Conservation (phyloP, 1,140 invertebrate species). For the Protaetia brevitarsis region DNA sequence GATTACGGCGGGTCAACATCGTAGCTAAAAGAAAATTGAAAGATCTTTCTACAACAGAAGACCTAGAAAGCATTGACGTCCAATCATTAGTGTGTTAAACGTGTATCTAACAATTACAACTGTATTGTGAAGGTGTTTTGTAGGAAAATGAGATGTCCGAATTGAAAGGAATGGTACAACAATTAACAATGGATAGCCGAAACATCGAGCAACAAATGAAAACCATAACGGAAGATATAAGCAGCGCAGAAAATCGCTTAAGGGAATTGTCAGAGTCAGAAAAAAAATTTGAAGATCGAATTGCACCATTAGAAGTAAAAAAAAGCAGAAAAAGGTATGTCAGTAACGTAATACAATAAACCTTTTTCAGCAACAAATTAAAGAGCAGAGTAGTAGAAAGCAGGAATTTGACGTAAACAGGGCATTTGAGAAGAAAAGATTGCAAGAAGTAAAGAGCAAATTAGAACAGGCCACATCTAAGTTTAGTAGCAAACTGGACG, state of each 20-base stretch:
- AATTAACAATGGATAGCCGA: conserved; percentile 36
- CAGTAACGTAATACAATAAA: neutral
- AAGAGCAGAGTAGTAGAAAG: conserved; percentile 39
- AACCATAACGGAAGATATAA: conserved; percentile 40
- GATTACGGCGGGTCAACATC: neutral
- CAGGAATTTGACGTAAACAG: conserved; percentile 35
- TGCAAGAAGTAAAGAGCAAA: conserved; percentile 32
- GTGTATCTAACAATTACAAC: too few species aligned
- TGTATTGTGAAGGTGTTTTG: neutral
- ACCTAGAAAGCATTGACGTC: conserved; percentile 49
- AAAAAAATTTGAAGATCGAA: conserved; percentile 44
- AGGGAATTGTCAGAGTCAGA: conserved; percentile 43
- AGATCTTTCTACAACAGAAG: conserved; percentile 38
- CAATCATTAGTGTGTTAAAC: conserved; percentile 50
- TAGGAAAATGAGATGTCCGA: conserved; percentile 42
- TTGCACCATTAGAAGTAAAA: conserved; percentile 39
- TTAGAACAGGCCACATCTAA: conserved; percentile 27
- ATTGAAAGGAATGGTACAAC: conserved; percentile 41
- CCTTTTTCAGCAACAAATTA: conserved; percentile 47
- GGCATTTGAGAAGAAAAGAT: conserved; percentile 35
- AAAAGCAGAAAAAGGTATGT: neutral
- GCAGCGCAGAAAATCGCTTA: conserved; percentile 43
- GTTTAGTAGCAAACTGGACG: conserved; percentile 30
- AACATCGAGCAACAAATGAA: conserved; percentile 38
- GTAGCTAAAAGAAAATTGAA: conserved; percentile 23